These are phyloP conservation scores for Pogonocichla stellata DNA, from an alignment of 2,113 vertebrate species.

Conservation along the genomic window DNA sequence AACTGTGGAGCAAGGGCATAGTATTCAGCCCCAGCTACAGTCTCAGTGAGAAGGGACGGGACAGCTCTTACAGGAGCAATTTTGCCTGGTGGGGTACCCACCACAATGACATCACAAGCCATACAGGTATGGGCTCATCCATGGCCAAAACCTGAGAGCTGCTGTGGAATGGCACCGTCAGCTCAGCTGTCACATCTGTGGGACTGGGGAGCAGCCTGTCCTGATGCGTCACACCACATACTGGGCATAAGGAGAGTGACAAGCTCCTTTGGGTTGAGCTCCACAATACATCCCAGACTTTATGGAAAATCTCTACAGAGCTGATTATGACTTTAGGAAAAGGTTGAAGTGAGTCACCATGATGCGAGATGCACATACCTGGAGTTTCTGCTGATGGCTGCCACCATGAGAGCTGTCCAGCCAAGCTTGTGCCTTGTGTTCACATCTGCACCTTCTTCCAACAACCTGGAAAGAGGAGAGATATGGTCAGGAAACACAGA, in stretches of 20 bases:
- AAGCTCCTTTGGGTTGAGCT: background rate
- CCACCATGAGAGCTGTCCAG: slow-evolving; percentile 95
- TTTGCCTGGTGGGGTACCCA: background rate
- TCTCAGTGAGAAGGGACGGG: background rate
- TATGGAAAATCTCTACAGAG: rapidly evolving
- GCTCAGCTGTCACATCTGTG: rapidly evolving
- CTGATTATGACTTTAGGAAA: background rate
- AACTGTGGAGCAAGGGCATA: slow-evolving; percentile 1
- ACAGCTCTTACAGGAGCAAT: rapidly evolving
- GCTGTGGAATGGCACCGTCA: background rate
- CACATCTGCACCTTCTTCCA: slow-evolving; percentile 81
- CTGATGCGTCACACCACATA: background rate
- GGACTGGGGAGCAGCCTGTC: background rate
- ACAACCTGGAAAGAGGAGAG: slow-evolving; percentile 73
- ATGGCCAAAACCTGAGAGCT: background rate
- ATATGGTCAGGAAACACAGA: background rate
- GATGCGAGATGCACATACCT: slow-evolving; percentile 62
- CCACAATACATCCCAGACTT: background rate
- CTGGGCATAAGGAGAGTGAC: rapidly evolving
- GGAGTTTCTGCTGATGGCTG: slow-evolving; percentile 88
- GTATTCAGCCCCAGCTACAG: background rate
- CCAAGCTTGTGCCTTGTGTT: slow-evolving; percentile 89
- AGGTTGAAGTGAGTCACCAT: rapidly evolving
- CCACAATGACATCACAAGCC: rapidly evolving
- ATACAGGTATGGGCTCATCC: background rate